A percentile compares a stretch with the other conserved stretches of the same genome.
Evolutionary conservation across 1,140 invertebrate species (phyloP).

Genomic region (Popillia japonica): DNA sequence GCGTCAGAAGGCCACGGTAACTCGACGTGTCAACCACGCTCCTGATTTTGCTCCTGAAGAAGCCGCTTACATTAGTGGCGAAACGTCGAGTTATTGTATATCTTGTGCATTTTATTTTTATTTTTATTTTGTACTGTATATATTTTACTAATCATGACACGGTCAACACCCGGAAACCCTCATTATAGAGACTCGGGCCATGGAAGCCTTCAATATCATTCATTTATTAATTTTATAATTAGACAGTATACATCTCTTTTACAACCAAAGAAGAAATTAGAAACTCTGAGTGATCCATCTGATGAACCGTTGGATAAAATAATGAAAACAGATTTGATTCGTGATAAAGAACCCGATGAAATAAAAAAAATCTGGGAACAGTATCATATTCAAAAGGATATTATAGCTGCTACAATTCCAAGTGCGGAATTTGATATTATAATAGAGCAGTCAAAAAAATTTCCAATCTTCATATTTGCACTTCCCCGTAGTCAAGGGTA

Average conservation of each 20-base stretch:
- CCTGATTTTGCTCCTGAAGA: too few relatives aligned
- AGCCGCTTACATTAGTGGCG: too few relatives aligned
- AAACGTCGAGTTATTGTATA: too few relatives aligned
- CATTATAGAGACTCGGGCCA: too few relatives aligned
- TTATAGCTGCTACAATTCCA: constrained; percentile 76
- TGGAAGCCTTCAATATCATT: too few relatives aligned
- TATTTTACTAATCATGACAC: too few relatives aligned
- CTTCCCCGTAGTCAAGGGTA: constrained; percentile 84
- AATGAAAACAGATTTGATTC: constrained; percentile 81
- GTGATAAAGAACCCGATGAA: constrained; percentile 77
- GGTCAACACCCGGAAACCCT: too few relatives aligned
- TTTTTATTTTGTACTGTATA: too few relatives aligned
- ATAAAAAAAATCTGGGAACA: constrained; percentile 81
- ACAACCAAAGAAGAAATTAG: constrained; percentile 63
- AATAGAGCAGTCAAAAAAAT: constrained; percentile 65
- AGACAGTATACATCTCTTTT: constrained; percentile 66
- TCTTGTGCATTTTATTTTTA: too few relatives aligned
- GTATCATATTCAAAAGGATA: constrained; percentile 81
- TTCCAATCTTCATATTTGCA: constrained; percentile 82
- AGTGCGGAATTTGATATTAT: constrained; percentile 68
- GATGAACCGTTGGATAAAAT: constrained; percentile 72
- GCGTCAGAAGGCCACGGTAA: too few relatives aligned
- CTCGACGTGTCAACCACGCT: too few relatives aligned
- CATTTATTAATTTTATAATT: neutral
- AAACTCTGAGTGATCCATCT: constrained; percentile 55